Evolutionary conservation across 1,140 invertebrate species (phyloP).

Genomic region (Thaumatotibia leucotreta): DNA sequence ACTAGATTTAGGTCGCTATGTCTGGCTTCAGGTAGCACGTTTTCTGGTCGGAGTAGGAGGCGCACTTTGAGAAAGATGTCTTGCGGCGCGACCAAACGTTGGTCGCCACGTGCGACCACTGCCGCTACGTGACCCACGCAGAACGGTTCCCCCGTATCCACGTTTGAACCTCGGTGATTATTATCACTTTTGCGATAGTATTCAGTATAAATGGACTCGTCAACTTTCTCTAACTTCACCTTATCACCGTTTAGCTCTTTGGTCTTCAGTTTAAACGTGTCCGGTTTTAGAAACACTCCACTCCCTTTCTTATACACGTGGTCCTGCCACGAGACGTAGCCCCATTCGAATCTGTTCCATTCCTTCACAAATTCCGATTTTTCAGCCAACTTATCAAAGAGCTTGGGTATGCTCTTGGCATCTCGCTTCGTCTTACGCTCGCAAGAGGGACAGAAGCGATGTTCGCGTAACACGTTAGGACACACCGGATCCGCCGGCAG

Average conservation of each 20-base stretch:
- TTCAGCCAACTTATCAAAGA: slow-evolving; percentile 53
- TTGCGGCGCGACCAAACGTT: slow-evolving; percentile 70
- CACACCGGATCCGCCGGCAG: slow-evolving; percentile 69
- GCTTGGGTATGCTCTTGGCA: slow-evolving; percentile 64
- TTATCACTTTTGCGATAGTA: slow-evolving; percentile 85
- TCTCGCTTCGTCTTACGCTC: slow-evolving; percentile 68
- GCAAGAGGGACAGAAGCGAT: slow-evolving; percentile 76
- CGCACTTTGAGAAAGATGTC: slow-evolving; percentile 83
- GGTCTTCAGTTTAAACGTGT: slow-evolving; percentile 80
- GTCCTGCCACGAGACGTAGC: slow-evolving; percentile 73
- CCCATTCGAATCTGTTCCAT: slow-evolving; percentile 62
- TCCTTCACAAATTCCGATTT: slow-evolving; percentile 55
- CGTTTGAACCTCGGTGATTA: slow-evolving; percentile 85
- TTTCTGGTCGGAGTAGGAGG: slow-evolving; percentile 86
- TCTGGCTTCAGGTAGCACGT: slow-evolving; percentile 83
- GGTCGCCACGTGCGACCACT: slow-evolving; percentile 77
- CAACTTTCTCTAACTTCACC: slow-evolving; percentile 76
- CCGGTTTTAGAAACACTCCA: slow-evolving; percentile 84
- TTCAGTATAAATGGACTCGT: slow-evolving; percentile 87
- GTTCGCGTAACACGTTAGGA: slow-evolving; percentile 59
- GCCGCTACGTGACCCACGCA: slow-evolving; percentile 82
- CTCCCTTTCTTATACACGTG: slow-evolving; percentile 82
- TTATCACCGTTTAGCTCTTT: slow-evolving; percentile 40
- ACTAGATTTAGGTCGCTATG: slow-evolving; percentile 85
- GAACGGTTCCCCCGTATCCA: slow-evolving; percentile 86